These are phyloP conservation scores for Copsychus sechellarum DNA, from an alignment of 2,113 vertebrate species.

Conservation along the genomic window DNA sequence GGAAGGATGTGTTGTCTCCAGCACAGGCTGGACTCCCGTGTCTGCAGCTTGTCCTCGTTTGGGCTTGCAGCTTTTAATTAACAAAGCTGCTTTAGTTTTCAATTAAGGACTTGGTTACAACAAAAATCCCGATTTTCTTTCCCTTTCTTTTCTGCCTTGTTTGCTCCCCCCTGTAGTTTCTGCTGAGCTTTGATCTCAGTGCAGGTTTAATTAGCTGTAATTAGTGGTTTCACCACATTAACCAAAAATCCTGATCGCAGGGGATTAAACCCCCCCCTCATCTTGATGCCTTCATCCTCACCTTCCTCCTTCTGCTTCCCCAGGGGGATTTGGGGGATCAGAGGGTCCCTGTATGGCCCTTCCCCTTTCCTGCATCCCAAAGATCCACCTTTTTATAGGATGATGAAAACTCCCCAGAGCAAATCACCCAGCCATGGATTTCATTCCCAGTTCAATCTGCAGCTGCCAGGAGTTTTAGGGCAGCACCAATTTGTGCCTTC, in stretches of 20 bases:
- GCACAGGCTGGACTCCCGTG: not conserved
- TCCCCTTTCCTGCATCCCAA: not conserved
- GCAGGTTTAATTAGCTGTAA: slow-evolving; percentile 62
- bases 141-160: slow-evolving; percentile 26
- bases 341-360: not conserved
- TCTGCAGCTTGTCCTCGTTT: not conserved
- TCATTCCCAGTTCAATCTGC: not conserved
- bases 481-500: not conserved
- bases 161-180: slow-evolving; percentile 30
- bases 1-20: not conserved
- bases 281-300: not conserved
- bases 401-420: not conserved
- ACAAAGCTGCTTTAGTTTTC: slow-evolving; percentile 51
- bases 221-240: slow-evolving; percentile 46
- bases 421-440: not conserved
- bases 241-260: not conserved
- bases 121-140: slow-evolving; percentile 20
- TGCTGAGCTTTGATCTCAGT: slow-evolving; percentile 43
- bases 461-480: not conserved
- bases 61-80: slow-evolving; percentile 44
- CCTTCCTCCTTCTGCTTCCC: not conserved
- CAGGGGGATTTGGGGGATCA: not conserved
- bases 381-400: not conserved
- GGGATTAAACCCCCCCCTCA: not conserved
- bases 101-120: slow-evolving; percentile 31